Conservation (phyloP, 2,113 vertebrate species). For the Pterocles burchelli region DNA sequence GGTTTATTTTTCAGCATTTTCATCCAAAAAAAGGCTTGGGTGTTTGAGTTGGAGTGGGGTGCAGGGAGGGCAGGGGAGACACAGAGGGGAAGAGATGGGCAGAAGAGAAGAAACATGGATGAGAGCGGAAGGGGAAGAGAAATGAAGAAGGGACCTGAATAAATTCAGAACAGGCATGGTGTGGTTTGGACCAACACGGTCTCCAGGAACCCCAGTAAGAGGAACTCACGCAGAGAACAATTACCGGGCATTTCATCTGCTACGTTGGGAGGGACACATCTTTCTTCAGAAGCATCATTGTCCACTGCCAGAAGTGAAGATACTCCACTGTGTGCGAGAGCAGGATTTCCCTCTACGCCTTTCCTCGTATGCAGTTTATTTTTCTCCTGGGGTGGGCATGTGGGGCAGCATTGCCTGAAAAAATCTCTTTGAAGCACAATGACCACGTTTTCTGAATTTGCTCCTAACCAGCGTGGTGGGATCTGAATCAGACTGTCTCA, state of each 20-base stretch:
- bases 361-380: neutral
- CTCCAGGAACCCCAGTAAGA: neutral
- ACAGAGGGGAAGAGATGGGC: neutral
- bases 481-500: neutral
- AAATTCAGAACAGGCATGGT: neutral
- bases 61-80: neutral
- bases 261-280: neutral
- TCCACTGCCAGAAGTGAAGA: neutral
- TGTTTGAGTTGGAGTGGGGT: neutral
- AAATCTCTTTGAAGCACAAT: neutral
- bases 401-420: neutral
- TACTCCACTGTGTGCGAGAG: neutral
- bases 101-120: neutral
- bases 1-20: conserved; percentile 60
- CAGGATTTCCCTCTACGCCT: neutral
- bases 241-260: neutral
- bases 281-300: neutral
- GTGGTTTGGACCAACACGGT: neutral
- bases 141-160: neutral
- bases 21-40: conserved; percentile 11
- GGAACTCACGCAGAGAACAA: neutral
- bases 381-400: neutral
- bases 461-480: neutral
- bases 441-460: neutral
- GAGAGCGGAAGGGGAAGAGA: neutral